Base-by-base conservation (phyloP, 2,888 invertebrate species). In the Onchidella celtica region DNA sequence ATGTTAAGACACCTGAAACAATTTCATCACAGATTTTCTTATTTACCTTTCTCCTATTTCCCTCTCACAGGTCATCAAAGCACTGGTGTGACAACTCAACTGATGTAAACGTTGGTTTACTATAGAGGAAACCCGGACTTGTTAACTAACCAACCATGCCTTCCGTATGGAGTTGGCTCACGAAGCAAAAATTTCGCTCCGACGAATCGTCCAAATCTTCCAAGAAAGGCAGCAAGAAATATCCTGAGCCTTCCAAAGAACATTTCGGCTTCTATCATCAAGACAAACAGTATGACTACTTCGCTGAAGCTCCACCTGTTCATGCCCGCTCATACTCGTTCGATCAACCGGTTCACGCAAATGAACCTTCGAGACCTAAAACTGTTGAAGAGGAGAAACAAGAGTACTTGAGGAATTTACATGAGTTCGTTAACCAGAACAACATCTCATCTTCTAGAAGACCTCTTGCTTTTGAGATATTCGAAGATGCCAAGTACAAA, bases 401-500 rank as follows among this genome's bases (percentile, higher is more conserved):
- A n/a, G 34, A 59, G 6, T 32, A n/a, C 0, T 17, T 11, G n/a
- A 73, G 24, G 2, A 34, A 73, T 2, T 4, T 47, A 9, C 55
- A 55, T 9, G 72, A 57, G 1, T 9, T 32, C 6, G 21, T n/a
- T n/a, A 29, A 55, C 0, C n/a, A 36, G 1, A 1, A n/a, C 29
- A 21, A 2, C n/a, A 4, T 24, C 2, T 24, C n/a, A 1, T 29
- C 32, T 17, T 29, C 32, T 17, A 32, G 59, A 36, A 29, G 59
- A 59, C 32, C 29, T 21, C 72, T 59, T 1, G 72, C 57, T 34
- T 59, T 34, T 34, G 59, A 73, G 29, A 73, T 73, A 14, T 73
- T 73, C 59, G 34, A 29, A 3, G 59, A 73, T 17, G 2, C n/a
- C n/a, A n/a, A n/a, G n/a, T 24, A 11, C 14, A 55, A 11, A 36